Evolutionary conservation across 2,888 invertebrate species (phyloP), one percentile per base, ranked within the genome.

Genomic region (Drosophila kuntzei): DNA sequence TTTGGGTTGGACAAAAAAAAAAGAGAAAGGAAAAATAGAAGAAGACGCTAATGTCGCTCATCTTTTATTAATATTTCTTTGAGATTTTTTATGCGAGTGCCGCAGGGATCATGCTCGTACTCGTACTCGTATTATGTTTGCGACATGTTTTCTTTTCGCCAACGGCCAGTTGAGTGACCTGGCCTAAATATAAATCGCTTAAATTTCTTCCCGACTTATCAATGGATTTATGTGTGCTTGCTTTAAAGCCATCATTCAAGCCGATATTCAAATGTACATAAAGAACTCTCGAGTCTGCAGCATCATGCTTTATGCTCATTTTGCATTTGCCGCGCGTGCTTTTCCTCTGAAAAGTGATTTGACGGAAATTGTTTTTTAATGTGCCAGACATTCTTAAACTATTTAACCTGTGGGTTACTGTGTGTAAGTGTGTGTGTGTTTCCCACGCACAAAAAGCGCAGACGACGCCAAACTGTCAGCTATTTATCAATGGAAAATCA

Each of bases 1-100:
- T 83, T 88, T 72, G 77, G 84, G 81, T 83, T 78, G 73, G 58
- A 76, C 77, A 68, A 59, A 59, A 47, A 67, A 55, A 58, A 68
- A 53, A 62, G 71, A 43, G 32, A 41, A 37, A 41, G 37, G 32
- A 20, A 61, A 64, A 44, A 74, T 22, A 60, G 69, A 66, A 51
- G 61, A 66, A 68, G 71, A 71, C 89, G 73, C 89, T 90, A 87
- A 90, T 90, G 84, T 83, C 75, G 76, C 89, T 89, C 89, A 90
- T 90, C 79, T 90, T 90, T 90, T 90, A 90, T 90, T 90, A 90
- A 90, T 90, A 87, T 79, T 87, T 87, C 81, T 83, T 75, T 47
- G 61, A 80, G 86, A 79, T 86, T 80, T 60, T 83, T 78, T 78
- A 69, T 71, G 74, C 49, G 46, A 44, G 20, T 65, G 66, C 82